Evolutionary conservation across 2,888 invertebrate genomes (phyloP).

Genomic region (Cephus nigrinus): DNA sequence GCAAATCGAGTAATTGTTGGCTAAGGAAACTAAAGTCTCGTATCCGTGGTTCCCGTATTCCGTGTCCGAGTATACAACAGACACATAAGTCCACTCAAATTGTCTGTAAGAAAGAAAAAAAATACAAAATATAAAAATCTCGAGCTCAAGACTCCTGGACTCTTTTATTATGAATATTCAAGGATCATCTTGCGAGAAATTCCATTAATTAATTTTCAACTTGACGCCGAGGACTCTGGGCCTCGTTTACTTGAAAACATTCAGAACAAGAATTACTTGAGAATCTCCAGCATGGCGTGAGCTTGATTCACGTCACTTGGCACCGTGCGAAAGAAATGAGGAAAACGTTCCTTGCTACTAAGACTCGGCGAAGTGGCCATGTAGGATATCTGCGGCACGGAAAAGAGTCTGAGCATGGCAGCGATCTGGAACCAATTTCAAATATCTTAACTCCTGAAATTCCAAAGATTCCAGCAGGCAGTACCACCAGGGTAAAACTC

Average conservation of each 20-base stretch:
- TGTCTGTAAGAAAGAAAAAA: slow-evolving; percentile 53
- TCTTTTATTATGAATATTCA: no score
- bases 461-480: no score
- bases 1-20: slow-evolving; percentile 67
- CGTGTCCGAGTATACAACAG: slow-evolving; percentile 70
- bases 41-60: slow-evolving; percentile 70
- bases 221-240: no score
- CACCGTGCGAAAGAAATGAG: slow-evolving; percentile 71
- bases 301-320: slow-evolving; percentile 71
- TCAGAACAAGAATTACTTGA: slow-evolving; percentile 59
- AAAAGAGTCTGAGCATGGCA: slow-evolving; percentile 67
- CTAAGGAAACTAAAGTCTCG: slow-evolving; percentile 64
- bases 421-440: slow-evolving; percentile 63
- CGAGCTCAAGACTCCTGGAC: neutral
- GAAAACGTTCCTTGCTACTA: slow-evolving; percentile 68
- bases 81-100: slow-evolving; percentile 70
- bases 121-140: neutral
- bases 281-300: slow-evolving; percentile 69
- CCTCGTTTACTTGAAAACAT: neutral
- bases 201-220: no score
- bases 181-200: no score
- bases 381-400: slow-evolving; percentile 71
- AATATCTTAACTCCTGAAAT: neutral
- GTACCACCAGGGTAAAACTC: no score
- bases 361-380: slow-evolving; percentile 70